Base-by-base conservation (phyloP, 2,113 vertebrate genomes). In the Takifugu flavidus region DNA sequence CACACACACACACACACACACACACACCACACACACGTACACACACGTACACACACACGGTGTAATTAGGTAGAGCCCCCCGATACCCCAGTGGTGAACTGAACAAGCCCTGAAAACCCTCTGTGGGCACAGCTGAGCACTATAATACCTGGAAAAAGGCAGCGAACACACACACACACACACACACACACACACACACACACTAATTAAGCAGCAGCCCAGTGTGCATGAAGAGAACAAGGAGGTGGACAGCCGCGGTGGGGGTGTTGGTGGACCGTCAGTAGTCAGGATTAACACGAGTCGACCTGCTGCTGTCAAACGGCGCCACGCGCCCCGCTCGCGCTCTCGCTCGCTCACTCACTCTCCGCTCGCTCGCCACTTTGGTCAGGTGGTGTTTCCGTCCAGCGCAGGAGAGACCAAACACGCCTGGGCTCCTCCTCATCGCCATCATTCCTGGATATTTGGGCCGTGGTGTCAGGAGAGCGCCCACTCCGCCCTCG, bases 41-140 rank as follows among this genome's bases (percentile, higher is more conserved):
- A 50, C 53, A 58, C 43, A 68, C 59, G 70, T 56, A 63, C 74
- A 65, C 68, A 52, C 53, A 68, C 63, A 66, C 65, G 75, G 43
- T 79, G 71, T 84, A 84, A 86, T 82, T 79, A 82, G 79, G 82
- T 81, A 75, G 75, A 74, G 72, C 79, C 75, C 72, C 20, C 53
- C 54, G 62, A 68, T 5, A 77, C 68, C 65, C 72, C 82, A 84
- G 67, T 57, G 82, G 79, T 77, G 77, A 80, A 82, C 67, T 72
- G 82, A 84, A 84, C 84, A 82, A 80, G 77, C 70, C 77, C 74
- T 69, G 72, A 84, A 82, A 73, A 86, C 75, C 61, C 71, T n/a
- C 77, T 65, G 15, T 47, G 79, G 75, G 84, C 82, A 34, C 27
- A 13, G 56, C 56, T 78, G 74, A 78, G 66, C 62, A 65, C 72